Conservation (phyloP, 1,140 invertebrate genomes). For the Ceratoteleas bidentatus region DNA sequence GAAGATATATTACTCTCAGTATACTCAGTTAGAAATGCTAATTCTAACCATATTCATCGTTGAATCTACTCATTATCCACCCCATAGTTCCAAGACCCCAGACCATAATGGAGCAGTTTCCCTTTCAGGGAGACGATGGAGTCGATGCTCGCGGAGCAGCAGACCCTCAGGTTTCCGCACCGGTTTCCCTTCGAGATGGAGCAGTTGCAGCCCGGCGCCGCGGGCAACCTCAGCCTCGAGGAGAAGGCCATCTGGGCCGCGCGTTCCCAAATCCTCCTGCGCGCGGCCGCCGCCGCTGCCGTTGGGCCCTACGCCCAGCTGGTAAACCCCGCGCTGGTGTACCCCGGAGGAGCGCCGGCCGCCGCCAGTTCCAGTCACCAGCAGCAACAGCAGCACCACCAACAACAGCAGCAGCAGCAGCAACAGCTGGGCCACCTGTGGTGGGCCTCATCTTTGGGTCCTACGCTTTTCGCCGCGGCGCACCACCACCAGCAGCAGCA, state of each 20-base stretch:
- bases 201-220: conserved; percentile 82
- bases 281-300: conserved; percentile 85
- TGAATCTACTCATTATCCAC: too few relatives aligned
- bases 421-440: conserved; percentile 77
- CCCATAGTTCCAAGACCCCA: too few relatives aligned
- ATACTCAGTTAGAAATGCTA: too few relatives aligned
- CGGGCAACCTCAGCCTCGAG: conserved; percentile 87
- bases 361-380: conserved; percentile 73
- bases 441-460: conserved; percentile 79
- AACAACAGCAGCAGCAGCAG: conserved; percentile 74
- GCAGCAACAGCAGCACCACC: conserved; percentile 71
- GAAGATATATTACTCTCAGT: too few relatives aligned
- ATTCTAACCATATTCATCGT: too few relatives aligned
- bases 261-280: too few relatives aligned
- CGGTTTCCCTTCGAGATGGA: conserved; percentile 88
- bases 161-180: conserved; percentile 87
- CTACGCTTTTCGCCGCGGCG: conserved; percentile 78
- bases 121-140: conserved; percentile 90
- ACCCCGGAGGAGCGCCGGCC: conserved; percentile 73
- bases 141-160: conserved; percentile 89
- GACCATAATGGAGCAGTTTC: conserved; percentile 79
- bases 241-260: too few relatives aligned
- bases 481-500: conserved; percentile 77
- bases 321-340: conserved; percentile 78
- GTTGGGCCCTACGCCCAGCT: conserved; percentile 82